Percentiles rank a stretch among this genome's conserved stretches.
Conservation (phyloP, 2,888 invertebrate species). For the Embidobia sp. region DNA sequence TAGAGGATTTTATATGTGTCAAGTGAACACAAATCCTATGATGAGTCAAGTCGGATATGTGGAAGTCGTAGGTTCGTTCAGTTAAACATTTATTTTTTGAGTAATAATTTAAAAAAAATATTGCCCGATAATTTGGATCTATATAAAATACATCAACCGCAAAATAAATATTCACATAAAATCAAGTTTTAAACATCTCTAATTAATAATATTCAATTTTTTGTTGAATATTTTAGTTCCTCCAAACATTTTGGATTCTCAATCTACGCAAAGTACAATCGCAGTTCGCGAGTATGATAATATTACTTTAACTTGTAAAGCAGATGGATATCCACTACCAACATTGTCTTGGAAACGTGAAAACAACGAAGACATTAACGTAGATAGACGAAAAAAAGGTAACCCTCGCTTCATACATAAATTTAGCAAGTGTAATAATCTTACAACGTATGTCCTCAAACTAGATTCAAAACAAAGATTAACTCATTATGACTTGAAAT, state of each 20-base stretch:
- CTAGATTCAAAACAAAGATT: too few species aligned
- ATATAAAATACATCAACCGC: too few species aligned
- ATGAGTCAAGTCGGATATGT: conserved; percentile 96
- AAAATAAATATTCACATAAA: too few species aligned
- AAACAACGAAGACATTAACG: conserved; percentile 92
- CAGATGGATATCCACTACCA: conserved; percentile 94
- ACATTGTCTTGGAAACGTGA: conserved; percentile 97
- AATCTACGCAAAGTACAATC: conserved; percentile 95
- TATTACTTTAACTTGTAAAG: conserved; percentile 94
- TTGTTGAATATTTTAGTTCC: conserved; percentile 87
- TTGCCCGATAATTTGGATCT: too few species aligned
- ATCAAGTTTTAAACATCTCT: too few species aligned
- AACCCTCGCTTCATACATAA: too few species aligned
- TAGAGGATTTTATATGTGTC: conserved; percentile 95
- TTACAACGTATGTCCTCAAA: too few species aligned
- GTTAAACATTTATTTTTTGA: too few species aligned
- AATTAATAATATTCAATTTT: too few species aligned
- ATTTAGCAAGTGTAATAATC: too few species aligned
- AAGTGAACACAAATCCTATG: conserved; percentile 96
- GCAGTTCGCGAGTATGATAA: conserved; percentile 97
- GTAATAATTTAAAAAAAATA: too few species aligned
- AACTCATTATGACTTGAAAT: too few species aligned
- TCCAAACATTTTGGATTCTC: conserved; percentile 94
- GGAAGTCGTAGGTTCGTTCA: conserved; percentile 93
- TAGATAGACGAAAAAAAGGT: conserved; percentile 94